Evolutionary conservation across 2,888 invertebrate genomes (phyloP), one percentile per base, ranked within the genome.

Genomic region (Diaphora mendica): DNA sequence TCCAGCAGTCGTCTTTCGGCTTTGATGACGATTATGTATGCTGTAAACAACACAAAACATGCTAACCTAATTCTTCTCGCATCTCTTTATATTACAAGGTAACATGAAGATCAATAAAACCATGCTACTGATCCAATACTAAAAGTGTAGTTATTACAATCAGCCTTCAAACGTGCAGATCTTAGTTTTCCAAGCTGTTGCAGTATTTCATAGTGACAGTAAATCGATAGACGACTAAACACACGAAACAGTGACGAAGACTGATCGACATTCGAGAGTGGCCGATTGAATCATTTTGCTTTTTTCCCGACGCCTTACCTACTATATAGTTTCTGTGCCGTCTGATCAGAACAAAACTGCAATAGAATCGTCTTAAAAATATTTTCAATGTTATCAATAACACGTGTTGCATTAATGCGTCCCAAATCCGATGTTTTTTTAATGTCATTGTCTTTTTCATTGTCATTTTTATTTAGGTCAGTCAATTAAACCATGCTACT

Each of bases 221-320:
- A 84, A 84, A 84, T 84, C 82, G 77, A 84, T 84, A 84, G 73
- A 73, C 70, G 64, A 84, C 78, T 83, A 81, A 82, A 79, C 79
- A 83, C 76, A 84, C 79, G 84, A 85, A 88, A 85, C 84, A 85
- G 81, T 90, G 92, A 93, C 89, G 91, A 92, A 92, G 91, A 93
- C 86, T 87, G 89, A 93, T 93, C 83, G 91, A 84, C 85, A 85
- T 92, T 92, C 82, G 91, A 84, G 86, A 85, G 86, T 88, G 86
- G 87, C 86, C 91, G 91, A 93, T 93, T 93, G 93, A 93, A 92
- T 89, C 90, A 91, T 94, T 87, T 89, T 91, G 89, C 74, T 84
- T 92, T 93, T 93, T 93, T 91, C 90, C 87, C 88, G 82, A 87
- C 85, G 86, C 87, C 87, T 88, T 85, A n/a, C n/a, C n/a, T n/a